Percentiles rank a stretch among this genome's conserved stretches.
These are phyloP conservation scores for Parauchenoglanis punctatus DNA, from an alignment of 2,797 vertebrate species.

Conservation along the genomic window DNA sequence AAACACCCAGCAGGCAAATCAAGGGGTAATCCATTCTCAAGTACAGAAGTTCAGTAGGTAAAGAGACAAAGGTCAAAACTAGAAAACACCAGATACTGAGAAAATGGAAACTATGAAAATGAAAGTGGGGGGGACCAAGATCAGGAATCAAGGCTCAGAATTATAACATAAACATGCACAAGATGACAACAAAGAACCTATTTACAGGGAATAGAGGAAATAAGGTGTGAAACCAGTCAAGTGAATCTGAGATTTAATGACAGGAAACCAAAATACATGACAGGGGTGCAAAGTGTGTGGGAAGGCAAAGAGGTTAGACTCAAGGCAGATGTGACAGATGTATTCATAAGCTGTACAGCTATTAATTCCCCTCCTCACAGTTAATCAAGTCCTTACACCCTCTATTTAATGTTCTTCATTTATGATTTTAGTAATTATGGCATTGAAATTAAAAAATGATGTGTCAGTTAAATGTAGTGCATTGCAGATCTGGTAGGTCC, in stretches of 20 bases:
- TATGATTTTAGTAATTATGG: slow-evolving; percentile 18
- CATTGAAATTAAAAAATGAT: slow-evolving; percentile 18
- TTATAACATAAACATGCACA: not conserved
- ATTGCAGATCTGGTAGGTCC: not conserved
- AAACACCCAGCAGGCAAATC: not conserved
- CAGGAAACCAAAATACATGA: not conserved
- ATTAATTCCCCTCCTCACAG: not conserved
- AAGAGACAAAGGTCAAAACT: slow-evolving; percentile 14
- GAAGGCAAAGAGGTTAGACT: not conserved
- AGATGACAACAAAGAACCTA: not conserved
- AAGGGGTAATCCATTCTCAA: slow-evolving; percentile 6
- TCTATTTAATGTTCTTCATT: not conserved
- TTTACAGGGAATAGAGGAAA: not conserved
- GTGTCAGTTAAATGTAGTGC: not conserved
- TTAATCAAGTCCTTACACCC: not conserved
- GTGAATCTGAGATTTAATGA: not conserved
- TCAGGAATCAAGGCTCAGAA: not conserved
- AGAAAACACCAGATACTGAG: not conserved
- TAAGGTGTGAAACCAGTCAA: not conserved
- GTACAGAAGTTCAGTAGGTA: not conserved
- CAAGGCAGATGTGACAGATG: not conserved
- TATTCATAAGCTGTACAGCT: not conserved
- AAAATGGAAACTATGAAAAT: not conserved
- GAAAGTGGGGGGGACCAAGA: not conserved
- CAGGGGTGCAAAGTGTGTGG: not conserved